A percentile compares a stretch with the other conserved stretches of the same genome.
phyloP scores from a whole-genome alignment of 1,140 invertebrate species.

The Anagrus nilaparvatae region DNA sequence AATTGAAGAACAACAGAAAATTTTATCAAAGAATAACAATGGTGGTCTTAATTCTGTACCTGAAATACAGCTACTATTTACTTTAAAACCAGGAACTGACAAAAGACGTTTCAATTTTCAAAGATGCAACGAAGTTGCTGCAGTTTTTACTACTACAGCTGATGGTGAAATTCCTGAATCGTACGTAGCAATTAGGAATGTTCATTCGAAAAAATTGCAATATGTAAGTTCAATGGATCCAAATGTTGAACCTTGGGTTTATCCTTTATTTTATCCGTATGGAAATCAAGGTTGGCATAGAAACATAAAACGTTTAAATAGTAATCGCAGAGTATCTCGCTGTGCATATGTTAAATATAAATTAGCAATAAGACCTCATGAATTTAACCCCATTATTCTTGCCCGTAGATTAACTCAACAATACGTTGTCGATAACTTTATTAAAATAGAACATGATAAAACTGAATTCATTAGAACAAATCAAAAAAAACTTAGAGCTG shows the following conservation, averaged over 20 bases:
- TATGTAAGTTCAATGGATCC: not conserved
- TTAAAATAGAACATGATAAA: constrained; percentile 7
- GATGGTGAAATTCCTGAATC: constrained; percentile 18
- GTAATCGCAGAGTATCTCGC: constrained; percentile 7
- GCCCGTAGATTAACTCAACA: constrained; percentile 5
- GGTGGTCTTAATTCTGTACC: constrained; percentile 8
- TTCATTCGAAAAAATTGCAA: constrained; percentile 2
- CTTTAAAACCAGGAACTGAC: constrained; percentile 14
- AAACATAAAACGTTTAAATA: constrained; percentile 3
- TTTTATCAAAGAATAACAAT: no score
- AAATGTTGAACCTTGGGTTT: constrained; percentile 8
- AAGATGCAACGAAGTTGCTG: constrained; percentile 16
- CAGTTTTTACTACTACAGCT: constrained; percentile 16
- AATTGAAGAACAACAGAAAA: constrained; percentile 1
- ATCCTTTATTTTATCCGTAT: constrained; percentile 14
- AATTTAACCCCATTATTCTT: constrained; percentile 1
- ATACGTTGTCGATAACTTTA: constrained; percentile 7
- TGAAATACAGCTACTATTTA: constrained; percentile 7
- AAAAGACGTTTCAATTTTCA: constrained; percentile 15
- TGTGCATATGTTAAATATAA: constrained; percentile 5
- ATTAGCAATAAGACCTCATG: constrained; percentile 2
- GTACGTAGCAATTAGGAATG: constrained; percentile 11
- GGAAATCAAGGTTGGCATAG: constrained; percentile 12
- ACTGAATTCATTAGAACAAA: constrained; percentile 3
- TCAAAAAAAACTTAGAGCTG: constrained; percentile 4